phyloP scores from a whole-genome alignment of 2,797 vertebrate genomes.

The Anolis apletophallus region DNA sequence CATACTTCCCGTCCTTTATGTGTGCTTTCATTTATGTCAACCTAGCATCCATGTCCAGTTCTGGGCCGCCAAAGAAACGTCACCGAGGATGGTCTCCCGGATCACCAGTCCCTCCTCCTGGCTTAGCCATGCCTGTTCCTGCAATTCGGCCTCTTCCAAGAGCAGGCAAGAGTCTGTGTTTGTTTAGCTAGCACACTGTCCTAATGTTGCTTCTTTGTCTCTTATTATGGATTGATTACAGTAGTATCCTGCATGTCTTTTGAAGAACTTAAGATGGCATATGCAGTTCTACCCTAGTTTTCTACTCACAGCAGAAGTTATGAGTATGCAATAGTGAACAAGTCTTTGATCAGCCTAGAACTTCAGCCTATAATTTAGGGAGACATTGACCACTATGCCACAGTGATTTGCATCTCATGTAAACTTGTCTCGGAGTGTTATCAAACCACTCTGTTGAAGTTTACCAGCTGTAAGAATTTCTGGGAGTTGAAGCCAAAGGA shows the following conservation, averaged over 20 bases:
- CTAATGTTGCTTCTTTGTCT: neutral
- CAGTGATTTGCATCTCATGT: neutral
- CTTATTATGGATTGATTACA: neutral
- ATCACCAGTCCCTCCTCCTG: constrained; percentile 82
- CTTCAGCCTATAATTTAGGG: neutral
- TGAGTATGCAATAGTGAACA: too few species aligned
- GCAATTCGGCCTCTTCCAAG: constrained; percentile 86
- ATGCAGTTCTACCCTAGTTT: neutral
- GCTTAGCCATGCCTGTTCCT: constrained; percentile 85
- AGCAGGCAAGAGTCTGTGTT: constrained; percentile 80
- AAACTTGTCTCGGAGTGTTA: neutral
- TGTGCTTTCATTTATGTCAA: constrained; percentile 50
- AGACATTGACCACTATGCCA: neutral
- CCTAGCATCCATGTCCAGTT: constrained; percentile 84
- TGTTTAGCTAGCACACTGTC: neutral
- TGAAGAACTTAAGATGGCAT: too few species aligned
- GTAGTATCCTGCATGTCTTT: neutral
- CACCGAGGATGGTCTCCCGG: constrained; percentile 94
- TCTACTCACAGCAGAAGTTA: neutral
- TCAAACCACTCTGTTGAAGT: neutral
- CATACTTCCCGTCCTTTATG: neutral
- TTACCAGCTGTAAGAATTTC: too few species aligned
- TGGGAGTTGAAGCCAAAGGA: too few species aligned
- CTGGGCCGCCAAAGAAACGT: constrained; percentile 96
- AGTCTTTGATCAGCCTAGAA: neutral